phyloP scores from a whole-genome alignment of 2,888 invertebrate genomes.

The Oscheius myriophilus region DNA sequence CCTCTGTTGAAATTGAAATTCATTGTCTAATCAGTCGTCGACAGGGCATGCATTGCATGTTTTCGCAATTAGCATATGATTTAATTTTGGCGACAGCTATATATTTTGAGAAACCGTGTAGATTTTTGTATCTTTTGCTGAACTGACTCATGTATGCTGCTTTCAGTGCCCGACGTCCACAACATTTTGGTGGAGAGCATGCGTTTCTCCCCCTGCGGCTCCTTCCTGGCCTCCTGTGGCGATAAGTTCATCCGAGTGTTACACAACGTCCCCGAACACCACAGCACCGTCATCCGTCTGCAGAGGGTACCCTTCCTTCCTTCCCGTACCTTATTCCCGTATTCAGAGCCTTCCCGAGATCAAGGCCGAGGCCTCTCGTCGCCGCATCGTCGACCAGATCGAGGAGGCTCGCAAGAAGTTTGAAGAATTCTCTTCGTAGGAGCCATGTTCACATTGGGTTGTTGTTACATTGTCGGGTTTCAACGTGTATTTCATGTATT shows the following conservation, averaged over 20 bases:
- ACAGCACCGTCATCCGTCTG: constrained; percentile 35
- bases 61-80: no score
- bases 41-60: no score
- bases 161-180: constrained; percentile 77
- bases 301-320: constrained; percentile 9
- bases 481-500: no score
- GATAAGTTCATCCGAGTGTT: constrained; percentile 78
- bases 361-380: constrained; percentile 40
- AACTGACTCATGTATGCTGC: no score
- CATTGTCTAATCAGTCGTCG: no score
- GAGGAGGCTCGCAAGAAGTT: constrained; percentile 36
- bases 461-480: not conserved
- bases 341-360: constrained; percentile 37
- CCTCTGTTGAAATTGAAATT: no score
- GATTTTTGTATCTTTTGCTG: no score
- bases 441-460: not conserved
- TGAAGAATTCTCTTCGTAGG: constrained; percentile 8
- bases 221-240: constrained; percentile 73
- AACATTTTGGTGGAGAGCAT: constrained; percentile 78
- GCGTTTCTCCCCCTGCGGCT: constrained; percentile 81
- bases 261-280: constrained; percentile 79
- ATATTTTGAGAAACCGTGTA: no score
- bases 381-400: constrained; percentile 40
- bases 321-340: not conserved
- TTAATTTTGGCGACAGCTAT: no score